Evolutionary conservation across 2,113 vertebrate genomes (phyloP), one percentile per base, ranked within the genome.

Genomic region (Dipodomys stephensi): DNA sequence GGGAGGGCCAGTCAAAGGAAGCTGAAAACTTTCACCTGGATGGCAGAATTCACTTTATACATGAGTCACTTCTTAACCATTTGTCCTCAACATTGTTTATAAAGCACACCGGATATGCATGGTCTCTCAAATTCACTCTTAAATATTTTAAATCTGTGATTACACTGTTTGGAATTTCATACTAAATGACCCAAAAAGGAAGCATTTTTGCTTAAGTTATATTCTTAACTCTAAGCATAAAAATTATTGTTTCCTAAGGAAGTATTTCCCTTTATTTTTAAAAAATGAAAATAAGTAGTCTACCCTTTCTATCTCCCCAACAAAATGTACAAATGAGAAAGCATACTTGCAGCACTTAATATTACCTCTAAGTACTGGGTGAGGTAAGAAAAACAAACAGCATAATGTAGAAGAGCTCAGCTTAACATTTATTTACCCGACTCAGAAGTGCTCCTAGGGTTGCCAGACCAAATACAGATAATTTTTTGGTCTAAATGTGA

Each of bases 211-310:
- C 53, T 62, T 3, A 28, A 72, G n/a, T 60, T 53, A n/a, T 23
- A 30, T 8, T 72, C 10, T 74, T 60, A 73, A 19, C 53, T 86
- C 90, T 87, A 60, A 83, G 46, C 72, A 60, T 67, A 5, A 44
- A 30, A 35, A 57, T 15, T 87, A 44, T 35, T n/a, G 30, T 57
- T 46, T 94, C 64, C 46, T 13, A 57, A 87, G 57, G 9, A 44
- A 83, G 13, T 4, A 83, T n/a, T 86, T 57, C 82, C 20, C 74
- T 22, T 46, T 67, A 85, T 57, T 57, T 87, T 68, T 69, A 15
- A 79, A 91, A 53, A 95, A 67, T 71, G 32, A 83, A 69, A 83
- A 92, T 23, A 44, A 53, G 74, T 49, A 71, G 81, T 20, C 92
- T 32, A 30, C 30, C n/a, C 15, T 68, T 39, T 22, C 32, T 46